Evolutionary conservation across 1,140 invertebrate genomes (phyloP).

Genomic region (Bombus difficillimus): DNA sequence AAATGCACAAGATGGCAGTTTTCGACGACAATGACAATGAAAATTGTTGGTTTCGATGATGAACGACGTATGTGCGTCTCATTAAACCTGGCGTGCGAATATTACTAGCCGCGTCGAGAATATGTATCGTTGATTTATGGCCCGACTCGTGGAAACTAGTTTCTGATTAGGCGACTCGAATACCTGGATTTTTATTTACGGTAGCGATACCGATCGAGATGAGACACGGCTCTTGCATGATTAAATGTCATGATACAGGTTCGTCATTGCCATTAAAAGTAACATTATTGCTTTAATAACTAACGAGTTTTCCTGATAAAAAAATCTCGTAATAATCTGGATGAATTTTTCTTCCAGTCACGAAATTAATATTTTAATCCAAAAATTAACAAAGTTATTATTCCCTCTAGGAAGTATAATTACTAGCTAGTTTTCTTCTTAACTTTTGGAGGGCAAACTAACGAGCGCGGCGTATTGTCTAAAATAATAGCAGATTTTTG

Average conservation of each 20-base stretch:
- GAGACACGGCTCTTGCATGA: background rate
- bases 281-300: background rate
- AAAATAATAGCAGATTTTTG: no score
- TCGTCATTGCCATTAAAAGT: background rate
- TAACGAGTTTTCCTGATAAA: no score
- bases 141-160: slow-evolving; percentile 16
- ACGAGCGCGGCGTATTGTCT: no score
- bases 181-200: background rate
- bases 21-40: slow-evolving; percentile 22
- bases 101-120: background rate
- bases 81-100: background rate
- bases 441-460: background rate
- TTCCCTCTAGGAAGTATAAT: background rate
- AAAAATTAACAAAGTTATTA: background rate
- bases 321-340: background rate
- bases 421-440: background rate
- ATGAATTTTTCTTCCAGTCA: background rate
- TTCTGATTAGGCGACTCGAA: slow-evolving; percentile 7
- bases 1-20: no score
- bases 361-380: background rate
- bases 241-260: background rate
- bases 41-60: slow-evolving; percentile 12
- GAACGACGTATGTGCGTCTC: background rate
- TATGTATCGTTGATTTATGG: slow-evolving; percentile 23
- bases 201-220: background rate